Percentiles rank a stretch among this genome's conserved stretches.
These are phyloP conservation scores for Echinops telfairi DNA, from an alignment of 2,113 vertebrate species.

Conservation along the genomic window DNA sequence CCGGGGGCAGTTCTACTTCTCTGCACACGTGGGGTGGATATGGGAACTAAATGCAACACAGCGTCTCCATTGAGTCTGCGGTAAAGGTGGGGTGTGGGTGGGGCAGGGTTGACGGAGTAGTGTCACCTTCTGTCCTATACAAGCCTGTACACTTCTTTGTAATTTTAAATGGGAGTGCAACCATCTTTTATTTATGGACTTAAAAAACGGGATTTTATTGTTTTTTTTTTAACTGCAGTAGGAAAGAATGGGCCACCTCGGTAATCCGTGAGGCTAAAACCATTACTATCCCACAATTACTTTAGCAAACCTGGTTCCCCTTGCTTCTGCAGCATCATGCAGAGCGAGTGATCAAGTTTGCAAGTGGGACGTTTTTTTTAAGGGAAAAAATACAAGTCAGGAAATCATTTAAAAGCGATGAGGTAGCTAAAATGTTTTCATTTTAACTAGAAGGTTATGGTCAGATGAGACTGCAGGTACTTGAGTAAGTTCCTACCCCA, in stretches of 20 bases:
- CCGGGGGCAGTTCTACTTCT: background rate
- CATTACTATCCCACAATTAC: no score
- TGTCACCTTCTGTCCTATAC: slow-evolving; percentile 18
- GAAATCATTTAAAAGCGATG: slow-evolving; percentile 44
- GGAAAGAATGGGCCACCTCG: no score
- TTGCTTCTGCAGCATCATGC: no score
- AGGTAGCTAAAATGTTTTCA: slow-evolving; percentile 12
- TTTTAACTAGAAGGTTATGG: slow-evolving; percentile 35
- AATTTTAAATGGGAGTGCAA: background rate
- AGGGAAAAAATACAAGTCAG: background rate
- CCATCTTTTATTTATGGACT: background rate
- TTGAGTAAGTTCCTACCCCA: slow-evolving; percentile 22
- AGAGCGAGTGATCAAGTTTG: no score
- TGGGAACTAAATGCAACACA: background rate
- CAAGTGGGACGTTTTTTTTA: background rate
- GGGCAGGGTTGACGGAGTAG: background rate
- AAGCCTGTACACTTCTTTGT: background rate
- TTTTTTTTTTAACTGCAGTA: no score
- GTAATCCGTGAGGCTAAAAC: background rate
- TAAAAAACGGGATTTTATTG: background rate
- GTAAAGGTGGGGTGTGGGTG: no score
- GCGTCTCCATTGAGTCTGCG: slow-evolving; percentile 16
- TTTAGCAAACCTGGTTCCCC: no score
- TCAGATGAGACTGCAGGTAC: background rate
- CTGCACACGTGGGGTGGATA: background rate